Base-by-base conservation (phyloP, 2,888 invertebrate species). In the Mechanitis messenoides region DNA sequence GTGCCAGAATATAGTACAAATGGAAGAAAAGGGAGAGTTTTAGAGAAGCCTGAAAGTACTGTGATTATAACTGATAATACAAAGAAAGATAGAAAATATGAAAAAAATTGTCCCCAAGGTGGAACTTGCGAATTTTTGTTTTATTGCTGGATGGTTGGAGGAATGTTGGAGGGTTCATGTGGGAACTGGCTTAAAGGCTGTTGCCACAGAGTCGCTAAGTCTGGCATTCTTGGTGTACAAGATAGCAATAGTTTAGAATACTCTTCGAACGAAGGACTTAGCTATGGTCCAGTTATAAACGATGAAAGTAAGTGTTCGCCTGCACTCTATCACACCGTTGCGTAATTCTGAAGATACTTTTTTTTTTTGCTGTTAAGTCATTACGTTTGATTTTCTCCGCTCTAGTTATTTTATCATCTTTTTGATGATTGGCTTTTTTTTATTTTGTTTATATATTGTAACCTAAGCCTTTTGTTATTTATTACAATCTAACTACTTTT, bases 121-220 rank as follows among this genome's bases (percentile, higher is more conserved):
- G 94, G 95, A 61, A 94, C 93, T 69, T 97, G 97, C 84, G 96
- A 97, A 85, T 96, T 97, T 91, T 96, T 97, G 91, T 92, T 97
- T 77, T 93, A 95, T 85, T 97, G 97, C 89, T 97, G 97, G 97
- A 93, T 97, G 92, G 93, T 95, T 65, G 95, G 96, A 72, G 97
- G 97, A 64, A 91, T 96, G 63, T 91, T 97, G 77, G 96, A 96
- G 76, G 95, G 95, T 70, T 93, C 95, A 69, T 97, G 97, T 84
- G 94, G 94, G 71, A 93, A 95, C 68, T 91, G 97, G 69, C 91
- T 97, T 72, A 95, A 94, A 80, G 96, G 96, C 69, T 97, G 97
- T 92, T 97, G 97, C 85, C 95, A 95, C 80, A 93, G 95, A 84
- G 92, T 92, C 63, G 93, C 93, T 12, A 94, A 94, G 78, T 91